These are phyloP conservation scores for Petrophora chlorosata DNA, from an alignment of 2,888 invertebrate species.

Conservation along the genomic window DNA sequence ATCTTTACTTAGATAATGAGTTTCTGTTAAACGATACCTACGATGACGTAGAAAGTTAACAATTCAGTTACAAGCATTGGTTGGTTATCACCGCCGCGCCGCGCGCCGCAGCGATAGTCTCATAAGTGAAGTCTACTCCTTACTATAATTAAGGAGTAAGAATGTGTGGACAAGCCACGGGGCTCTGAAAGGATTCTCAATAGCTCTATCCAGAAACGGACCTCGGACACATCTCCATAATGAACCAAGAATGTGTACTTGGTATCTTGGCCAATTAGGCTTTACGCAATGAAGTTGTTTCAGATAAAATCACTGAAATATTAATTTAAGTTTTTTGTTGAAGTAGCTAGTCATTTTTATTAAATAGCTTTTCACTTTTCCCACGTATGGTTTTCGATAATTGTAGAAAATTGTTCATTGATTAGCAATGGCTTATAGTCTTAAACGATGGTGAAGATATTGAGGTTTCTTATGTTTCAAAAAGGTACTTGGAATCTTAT, in stretches of 20 bases:
- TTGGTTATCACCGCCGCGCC: background rate
- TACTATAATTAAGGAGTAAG: background rate
- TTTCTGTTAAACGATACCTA: too few species aligned
- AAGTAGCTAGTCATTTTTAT: too few species aligned
- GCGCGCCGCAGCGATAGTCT: background rate
- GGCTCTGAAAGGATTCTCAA: slow-evolving; percentile 27
- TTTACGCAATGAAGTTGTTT: slow-evolving; percentile 21
- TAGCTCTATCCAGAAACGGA: slow-evolving; percentile 31
- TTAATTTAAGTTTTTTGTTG: too few species aligned
- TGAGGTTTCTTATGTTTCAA: too few species aligned
- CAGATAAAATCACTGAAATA: slow-evolving; percentile 1
- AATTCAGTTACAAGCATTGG: background rate
- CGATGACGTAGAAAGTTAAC: too few species aligned
- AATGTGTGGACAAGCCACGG: slow-evolving; percentile 9
- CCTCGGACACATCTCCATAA: slow-evolving; percentile 1
- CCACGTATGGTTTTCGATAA: too few species aligned
- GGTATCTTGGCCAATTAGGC: slow-evolving; percentile 7
- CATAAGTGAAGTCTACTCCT: slow-evolving; percentile 4
- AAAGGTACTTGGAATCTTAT: too few species aligned
- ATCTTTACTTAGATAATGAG: too few species aligned
- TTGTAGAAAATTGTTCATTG: too few species aligned
- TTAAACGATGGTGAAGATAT: too few species aligned
- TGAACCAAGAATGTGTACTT: slow-evolving; percentile 4
- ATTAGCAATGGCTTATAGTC: too few species aligned
- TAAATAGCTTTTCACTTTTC: too few species aligned